These are phyloP conservation scores for Atta colombica DNA, from an alignment of 1,140 invertebrate species.

Conservation along the genomic window DNA sequence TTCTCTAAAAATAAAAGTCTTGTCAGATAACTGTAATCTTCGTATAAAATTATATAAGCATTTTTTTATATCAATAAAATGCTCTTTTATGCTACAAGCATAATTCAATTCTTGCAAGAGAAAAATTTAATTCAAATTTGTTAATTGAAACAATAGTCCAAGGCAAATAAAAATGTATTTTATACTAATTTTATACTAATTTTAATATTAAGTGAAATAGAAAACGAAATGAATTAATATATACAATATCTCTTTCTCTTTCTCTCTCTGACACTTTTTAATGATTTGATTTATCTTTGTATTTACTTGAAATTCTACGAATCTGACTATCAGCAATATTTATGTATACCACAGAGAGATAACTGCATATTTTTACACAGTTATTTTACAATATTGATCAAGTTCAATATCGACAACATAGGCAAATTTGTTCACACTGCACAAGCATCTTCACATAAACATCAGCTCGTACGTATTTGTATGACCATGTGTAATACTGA, in stretches of 20 bases:
- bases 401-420: neutral
- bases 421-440: neutral
- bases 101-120: neutral
- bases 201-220: slow-evolving; percentile 37
- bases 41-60: neutral
- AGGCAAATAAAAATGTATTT: neutral
- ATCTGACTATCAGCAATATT: slow-evolving; percentile 11
- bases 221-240: slow-evolving; percentile 14
- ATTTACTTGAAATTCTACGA: neutral
- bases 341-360: slow-evolving; percentile 13
- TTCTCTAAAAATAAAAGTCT: slow-evolving; percentile 86
- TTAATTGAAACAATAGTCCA: neutral
- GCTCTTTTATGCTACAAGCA: neutral
- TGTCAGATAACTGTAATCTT: neutral
- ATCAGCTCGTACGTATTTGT: neutral
- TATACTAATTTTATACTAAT: neutral
- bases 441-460: neutral
- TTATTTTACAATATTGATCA: neutral
- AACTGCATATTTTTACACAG: slow-evolving; percentile 13
- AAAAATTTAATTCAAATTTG: neutral
- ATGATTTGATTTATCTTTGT: neutral
- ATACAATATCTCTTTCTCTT: neutral
- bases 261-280: neutral
- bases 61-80: neutral
- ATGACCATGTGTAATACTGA: neutral